Conservation (phyloP, 2,888 invertebrate species). For the Eupithecia inturbata region DNA sequence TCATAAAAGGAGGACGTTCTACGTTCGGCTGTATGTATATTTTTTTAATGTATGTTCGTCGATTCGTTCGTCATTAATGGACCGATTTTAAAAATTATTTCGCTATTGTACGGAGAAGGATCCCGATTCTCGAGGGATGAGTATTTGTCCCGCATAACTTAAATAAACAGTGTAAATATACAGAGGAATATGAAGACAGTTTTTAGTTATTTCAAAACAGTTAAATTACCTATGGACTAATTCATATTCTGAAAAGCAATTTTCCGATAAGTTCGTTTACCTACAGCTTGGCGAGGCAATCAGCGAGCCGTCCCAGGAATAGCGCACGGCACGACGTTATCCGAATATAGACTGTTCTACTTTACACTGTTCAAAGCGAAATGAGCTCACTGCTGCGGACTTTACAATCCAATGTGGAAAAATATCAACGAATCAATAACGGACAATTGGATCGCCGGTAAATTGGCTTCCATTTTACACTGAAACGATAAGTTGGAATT, state of each 20-base stretch:
- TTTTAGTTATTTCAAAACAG: too few relatives aligned
- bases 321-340: neutral
- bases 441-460: neutral
- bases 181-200: too few relatives aligned
- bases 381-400: neutral
- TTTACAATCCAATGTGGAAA: neutral
- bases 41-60: too few relatives aligned
- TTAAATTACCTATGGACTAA: too few relatives aligned
- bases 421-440: slow-evolving; percentile 16
- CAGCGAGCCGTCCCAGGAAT: slow-evolving; percentile 24
- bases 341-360: slow-evolving; percentile 2
- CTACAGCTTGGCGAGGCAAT: slow-evolving; percentile 18
- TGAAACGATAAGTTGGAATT: slow-evolving; percentile 19
- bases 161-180: too few relatives aligned
- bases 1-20: too few relatives aligned
- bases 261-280: slow-evolving; percentile 26
- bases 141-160: too few relatives aligned
- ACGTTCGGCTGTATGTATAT: too few relatives aligned
- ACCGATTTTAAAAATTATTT: too few relatives aligned
- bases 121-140: too few relatives aligned
- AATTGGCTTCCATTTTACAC: slow-evolving; percentile 21
- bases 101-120: too few relatives aligned
- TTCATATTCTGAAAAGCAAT: slow-evolving; percentile 30
- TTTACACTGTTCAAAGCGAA: neutral
- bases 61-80: too few relatives aligned